Evolutionary conservation across 2,797 vertebrate species (phyloP).

Genomic region (Salarias fasciatus): DNA sequence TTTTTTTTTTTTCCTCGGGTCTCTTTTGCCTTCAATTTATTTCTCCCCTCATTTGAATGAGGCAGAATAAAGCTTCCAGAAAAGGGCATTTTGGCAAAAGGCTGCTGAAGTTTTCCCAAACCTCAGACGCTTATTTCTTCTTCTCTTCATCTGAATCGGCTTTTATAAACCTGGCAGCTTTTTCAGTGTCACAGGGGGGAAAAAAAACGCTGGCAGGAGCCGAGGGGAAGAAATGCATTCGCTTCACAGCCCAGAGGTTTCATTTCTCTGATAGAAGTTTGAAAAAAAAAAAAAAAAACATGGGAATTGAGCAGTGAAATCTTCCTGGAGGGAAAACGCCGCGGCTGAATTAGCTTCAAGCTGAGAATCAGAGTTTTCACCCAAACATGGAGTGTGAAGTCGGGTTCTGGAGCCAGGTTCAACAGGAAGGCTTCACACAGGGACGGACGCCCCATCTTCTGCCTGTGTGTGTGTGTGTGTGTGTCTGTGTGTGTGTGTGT

Average conservation of each 20-base stretch:
- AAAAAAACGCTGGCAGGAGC: no score
- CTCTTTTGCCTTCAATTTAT: no score
- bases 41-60: no score
- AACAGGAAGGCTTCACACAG: conserved; percentile 34
- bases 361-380: background rate
- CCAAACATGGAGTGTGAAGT: conserved; percentile 1
- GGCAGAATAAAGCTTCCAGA: background rate
- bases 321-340: no score
- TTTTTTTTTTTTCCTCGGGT: no score
- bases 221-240: no score
- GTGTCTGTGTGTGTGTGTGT: conserved; percentile 21
- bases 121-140: background rate
- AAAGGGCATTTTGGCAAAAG: background rate
- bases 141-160: background rate
- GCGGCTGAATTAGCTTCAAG: no score
- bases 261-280: no score
- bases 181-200: background rate
- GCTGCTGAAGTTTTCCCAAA: background rate
- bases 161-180: conserved; percentile 5
- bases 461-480: conserved; percentile 13
- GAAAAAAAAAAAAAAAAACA: no score
- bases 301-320: no score
- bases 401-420: conserved; percentile 34
- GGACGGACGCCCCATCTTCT: conserved; percentile 31
- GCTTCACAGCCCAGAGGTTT: no score